Evolutionary conservation across 2,113 vertebrate genomes (phyloP).

Genomic region (Myiopsitta monachus): DNA sequence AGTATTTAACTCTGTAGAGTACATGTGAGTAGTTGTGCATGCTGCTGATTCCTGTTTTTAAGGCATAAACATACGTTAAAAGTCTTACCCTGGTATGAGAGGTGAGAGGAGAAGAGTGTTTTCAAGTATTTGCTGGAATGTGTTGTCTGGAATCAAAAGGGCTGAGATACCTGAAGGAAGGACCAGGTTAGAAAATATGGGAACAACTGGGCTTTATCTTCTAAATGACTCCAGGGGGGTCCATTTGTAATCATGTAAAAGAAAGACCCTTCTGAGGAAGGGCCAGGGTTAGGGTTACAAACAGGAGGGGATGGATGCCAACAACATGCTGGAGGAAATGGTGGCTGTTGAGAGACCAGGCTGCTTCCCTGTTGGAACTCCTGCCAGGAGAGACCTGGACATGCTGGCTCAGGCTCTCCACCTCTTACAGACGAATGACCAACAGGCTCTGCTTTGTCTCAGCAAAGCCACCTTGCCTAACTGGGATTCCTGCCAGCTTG

Average conservation of each 20-base stretch:
- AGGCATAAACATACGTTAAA: not conserved
- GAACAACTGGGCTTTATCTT: not conserved
- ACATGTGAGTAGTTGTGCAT: not conserved
- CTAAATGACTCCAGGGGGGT: not conserved
- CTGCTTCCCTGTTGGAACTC: not conserved
- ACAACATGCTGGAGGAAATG: not conserved
- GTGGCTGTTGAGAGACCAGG: not conserved
- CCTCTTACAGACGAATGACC: not conserved
- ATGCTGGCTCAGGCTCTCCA: not conserved
- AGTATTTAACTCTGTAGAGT: not conserved
- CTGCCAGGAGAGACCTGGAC: not conserved
- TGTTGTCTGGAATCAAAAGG: not conserved
- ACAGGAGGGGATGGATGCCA: not conserved
- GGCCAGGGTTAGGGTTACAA: not conserved
- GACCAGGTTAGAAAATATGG: not conserved
- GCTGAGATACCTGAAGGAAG: not conserved
- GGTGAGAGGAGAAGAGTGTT: not conserved
- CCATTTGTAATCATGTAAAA: not conserved
- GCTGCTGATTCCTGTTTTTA: not conserved
- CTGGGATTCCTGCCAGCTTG: not conserved
- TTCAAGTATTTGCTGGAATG: not conserved
- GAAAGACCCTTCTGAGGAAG: not conserved
- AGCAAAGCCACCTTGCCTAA: not conserved
- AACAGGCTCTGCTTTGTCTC: not conserved
- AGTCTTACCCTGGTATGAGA: not conserved